phyloP scores from a whole-genome alignment of 1,140 invertebrate genomes.

The Hermetia illucens region DNA sequence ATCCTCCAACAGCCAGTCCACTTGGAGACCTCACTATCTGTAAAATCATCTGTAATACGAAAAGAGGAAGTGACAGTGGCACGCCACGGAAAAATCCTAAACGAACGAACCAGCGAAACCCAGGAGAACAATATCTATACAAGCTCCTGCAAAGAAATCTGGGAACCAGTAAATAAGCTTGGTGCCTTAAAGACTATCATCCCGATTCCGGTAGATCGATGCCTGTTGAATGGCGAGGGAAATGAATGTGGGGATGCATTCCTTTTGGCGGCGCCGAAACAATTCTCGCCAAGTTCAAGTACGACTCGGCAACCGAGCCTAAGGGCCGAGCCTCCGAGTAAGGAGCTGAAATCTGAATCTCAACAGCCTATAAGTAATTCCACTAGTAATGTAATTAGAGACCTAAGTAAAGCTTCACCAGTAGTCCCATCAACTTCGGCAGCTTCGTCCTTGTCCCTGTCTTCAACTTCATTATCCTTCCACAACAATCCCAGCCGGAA shows the following conservation, averaged over 20 bases:
- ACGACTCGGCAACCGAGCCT: background rate
- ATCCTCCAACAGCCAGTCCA: constrained; percentile 53
- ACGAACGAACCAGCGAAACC: constrained; percentile 55
- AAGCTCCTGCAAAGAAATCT: constrained; percentile 51
- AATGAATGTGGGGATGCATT: background rate
- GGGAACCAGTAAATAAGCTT: constrained; percentile 43
- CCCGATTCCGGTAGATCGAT: background rate
- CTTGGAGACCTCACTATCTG: constrained; percentile 55
- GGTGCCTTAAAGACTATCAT: constrained; percentile 17
- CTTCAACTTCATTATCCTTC: no score
- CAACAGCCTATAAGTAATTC: constrained; percentile 13
- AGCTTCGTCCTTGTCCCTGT: background rate
- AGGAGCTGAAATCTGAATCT: constrained; percentile 14
- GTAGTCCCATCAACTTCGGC: constrained; percentile 6
- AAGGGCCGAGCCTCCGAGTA: constrained; percentile 8
- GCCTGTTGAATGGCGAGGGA: constrained; percentile 20
- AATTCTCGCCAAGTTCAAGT: background rate
- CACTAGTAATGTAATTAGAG: background rate
- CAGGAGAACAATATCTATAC: constrained; percentile 59
- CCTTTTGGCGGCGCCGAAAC: background rate
- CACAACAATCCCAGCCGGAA: no score
- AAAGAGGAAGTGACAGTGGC: constrained; percentile 59
- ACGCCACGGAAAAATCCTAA: constrained; percentile 49
- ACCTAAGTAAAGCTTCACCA: background rate
- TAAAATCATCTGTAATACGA: constrained; percentile 56